phyloP scores from a whole-genome alignment of 2,113 vertebrate genomes.

The Campylomormyrus numenius region DNA sequence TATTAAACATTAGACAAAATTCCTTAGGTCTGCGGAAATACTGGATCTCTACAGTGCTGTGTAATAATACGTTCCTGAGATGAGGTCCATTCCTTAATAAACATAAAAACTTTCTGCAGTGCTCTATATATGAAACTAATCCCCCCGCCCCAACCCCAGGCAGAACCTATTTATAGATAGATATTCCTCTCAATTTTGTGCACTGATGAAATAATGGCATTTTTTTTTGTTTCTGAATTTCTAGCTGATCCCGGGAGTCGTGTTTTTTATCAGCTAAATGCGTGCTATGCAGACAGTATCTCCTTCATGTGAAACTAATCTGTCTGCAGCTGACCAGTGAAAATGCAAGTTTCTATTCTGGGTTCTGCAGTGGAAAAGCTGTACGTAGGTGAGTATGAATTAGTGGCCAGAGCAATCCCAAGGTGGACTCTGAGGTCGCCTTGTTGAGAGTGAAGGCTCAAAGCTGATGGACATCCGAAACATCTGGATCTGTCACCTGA shows the following conservation, averaged over 20 bases:
- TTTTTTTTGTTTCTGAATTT: background rate
- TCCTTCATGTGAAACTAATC: background rate
- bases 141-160: background rate
- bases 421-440: background rate
- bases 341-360: background rate
- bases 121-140: background rate
- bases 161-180: background rate
- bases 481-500: background rate
- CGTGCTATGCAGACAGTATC: background rate
- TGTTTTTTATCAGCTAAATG: background rate
- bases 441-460: background rate
- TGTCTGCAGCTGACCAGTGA: background rate
- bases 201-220: background rate
- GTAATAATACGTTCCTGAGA: background rate
- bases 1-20: background rate
- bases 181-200: background rate
- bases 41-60: background rate
- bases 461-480: background rate
- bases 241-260: background rate
- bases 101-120: background rate
- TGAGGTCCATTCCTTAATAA: background rate
- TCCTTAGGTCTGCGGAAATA: background rate
- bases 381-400: background rate
- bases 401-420: background rate
- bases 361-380: background rate